Conservation (phyloP, 2,888 invertebrate genomes). For the Thysanoteuthis rhombus region DNA sequence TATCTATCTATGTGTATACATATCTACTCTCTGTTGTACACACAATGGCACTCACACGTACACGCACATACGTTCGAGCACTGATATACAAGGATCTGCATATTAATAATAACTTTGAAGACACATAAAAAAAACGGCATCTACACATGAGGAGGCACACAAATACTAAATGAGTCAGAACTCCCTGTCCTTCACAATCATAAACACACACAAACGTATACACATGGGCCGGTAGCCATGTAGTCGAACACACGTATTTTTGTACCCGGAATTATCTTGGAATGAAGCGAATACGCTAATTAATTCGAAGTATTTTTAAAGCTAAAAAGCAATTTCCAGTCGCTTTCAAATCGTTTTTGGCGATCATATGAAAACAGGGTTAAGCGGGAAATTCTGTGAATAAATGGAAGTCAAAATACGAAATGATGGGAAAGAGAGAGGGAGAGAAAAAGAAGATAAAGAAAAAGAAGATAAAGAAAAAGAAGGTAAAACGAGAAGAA, state of each 20-base stretch:
- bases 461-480: neutral
- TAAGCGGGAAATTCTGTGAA: neutral
- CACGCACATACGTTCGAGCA: no score
- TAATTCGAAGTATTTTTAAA: neutral
- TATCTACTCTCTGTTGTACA: no score
- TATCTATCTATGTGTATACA: no score
- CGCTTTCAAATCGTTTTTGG: conserved; percentile 12
- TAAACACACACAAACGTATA: neutral
- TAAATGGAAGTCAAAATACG: neutral
- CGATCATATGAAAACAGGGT: neutral
- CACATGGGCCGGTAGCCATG: neutral
- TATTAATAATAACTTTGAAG: neutral
- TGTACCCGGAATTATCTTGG: conserved; percentile 12
- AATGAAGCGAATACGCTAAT: neutral
- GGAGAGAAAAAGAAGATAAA: no score
- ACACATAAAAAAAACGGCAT: neutral
- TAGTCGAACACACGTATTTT: neutral
- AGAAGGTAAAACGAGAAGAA: neutral
- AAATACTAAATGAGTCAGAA: neutral
- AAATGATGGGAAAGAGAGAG: neutral
- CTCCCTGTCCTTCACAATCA: neutral
- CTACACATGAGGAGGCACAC: neutral
- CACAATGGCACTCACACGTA: no score
- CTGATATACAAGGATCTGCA: neutral
- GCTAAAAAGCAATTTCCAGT: conserved; percentile 12